A percentile compares a stretch with the other conserved stretches of the same genome.
Conservation (phyloP, 2,888 invertebrate genomes). For the Danaus chrysippus region DNA sequence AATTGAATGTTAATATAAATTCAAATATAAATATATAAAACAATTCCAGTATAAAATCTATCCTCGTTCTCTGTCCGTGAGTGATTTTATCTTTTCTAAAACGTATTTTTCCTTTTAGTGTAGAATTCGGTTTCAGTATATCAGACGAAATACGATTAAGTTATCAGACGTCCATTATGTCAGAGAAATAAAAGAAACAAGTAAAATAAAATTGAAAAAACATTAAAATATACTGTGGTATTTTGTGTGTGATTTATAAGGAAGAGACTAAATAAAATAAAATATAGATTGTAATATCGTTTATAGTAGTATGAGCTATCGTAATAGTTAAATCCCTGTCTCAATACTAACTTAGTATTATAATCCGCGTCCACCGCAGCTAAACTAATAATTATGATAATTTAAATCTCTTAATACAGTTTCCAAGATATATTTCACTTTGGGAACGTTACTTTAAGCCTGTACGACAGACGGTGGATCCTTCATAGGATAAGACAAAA, state of each 20-base stretch:
- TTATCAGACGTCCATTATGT: neutral
- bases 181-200: neutral
- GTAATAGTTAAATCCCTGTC: no score
- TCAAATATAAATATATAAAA: no score
- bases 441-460: conserved; percentile 11
- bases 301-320: no score
- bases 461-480: conserved; percentile 4
- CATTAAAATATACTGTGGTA: neutral
- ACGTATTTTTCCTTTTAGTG: conserved; percentile 1
- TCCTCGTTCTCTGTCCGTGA: neutral
- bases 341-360: no score
- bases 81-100: neutral
- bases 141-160: neutral
- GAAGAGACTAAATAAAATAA: no score
- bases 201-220: neutral
- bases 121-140: neutral
- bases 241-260: no score
- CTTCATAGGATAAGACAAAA: neutral
- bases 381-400: conserved; percentile 13
- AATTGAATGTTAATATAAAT: no score
- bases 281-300: no score
- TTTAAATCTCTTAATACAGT: conserved; percentile 12
- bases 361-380: neutral
- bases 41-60: neutral
- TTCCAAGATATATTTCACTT: conserved; percentile 15